Evolutionary conservation across 1,140 invertebrate species (phyloP), one percentile per base, ranked within the genome.

Genomic region (Papilio machaon): DNA sequence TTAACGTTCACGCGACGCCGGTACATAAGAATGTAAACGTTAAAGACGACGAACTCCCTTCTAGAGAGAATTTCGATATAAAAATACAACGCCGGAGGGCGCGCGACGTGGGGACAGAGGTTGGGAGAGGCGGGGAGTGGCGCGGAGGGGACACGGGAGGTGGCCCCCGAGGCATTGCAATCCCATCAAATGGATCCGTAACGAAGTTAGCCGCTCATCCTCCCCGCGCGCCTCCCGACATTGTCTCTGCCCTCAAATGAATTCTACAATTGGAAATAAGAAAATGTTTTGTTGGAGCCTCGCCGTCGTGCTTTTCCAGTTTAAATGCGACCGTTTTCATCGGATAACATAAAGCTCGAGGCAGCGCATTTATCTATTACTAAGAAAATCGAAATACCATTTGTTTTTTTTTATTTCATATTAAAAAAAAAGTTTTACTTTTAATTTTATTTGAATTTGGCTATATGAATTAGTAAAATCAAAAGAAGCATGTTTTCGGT

Each of bases 221-320:
- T 91, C 92, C 91, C 91, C 91, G 86, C 91, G 87, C 88, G 89
- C 88, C 87, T 81, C 90, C 85, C 82, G 83, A 90, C 90, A 91
- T 89, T 89, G 91, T 92, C 91, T 92, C 94, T 94, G 89, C 92
- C 94, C 91, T 93, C 93, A 93, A 94, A 93, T 93, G 92, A 94
- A 93, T 94, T 94, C 92, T 94, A 94, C 92, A 93, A 94, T 94
- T 93, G 92, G 91, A 94, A 94, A 93, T 94, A 94, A 94, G 92
- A 94, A 94, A 94, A 94, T 94, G 91, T 94, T 94, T 94, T 93
- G 91, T 93, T 91, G 89, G 88, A 84, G 82, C 88, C 80, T 87
- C 87, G 84, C 88, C 88, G 87, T 87, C 86, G 92, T 91, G 91
- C 91, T 94, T 93, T 94, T 93, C 94, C 89, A 90, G 90, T 90